Evolutionary conservation across 2,797 vertebrate species (phyloP).

Genomic region (Triplophysa bombifrons): DNA sequence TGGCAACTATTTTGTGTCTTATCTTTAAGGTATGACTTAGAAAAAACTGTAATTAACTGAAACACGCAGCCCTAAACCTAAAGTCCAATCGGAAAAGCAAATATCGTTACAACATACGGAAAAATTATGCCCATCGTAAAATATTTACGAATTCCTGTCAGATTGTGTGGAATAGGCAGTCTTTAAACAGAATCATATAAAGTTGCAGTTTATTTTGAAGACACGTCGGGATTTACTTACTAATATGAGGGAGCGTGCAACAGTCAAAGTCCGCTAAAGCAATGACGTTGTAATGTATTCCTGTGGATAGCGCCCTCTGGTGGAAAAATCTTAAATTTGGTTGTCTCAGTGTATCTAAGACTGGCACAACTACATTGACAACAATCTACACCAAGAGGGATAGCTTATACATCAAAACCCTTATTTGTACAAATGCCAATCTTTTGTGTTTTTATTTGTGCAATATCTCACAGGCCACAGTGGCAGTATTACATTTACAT

Average conservation of each 20-base stretch:
- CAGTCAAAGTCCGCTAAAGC: not conserved
- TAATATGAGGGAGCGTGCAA: not conserved
- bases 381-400: not conserved
- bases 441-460: not conserved
- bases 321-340: not conserved
- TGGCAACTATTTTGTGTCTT: too few relatives aligned
- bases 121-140: too few relatives aligned
- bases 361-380: not conserved
- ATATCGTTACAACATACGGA: too few relatives aligned
- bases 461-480: not conserved
- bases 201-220: not conserved
- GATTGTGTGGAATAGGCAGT: not conserved
- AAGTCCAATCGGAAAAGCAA: too few relatives aligned
- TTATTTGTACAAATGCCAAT: not conserved
- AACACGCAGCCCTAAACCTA: too few relatives aligned
- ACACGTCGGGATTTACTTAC: not conserved
- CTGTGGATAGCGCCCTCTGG: conserved; percentile 45
- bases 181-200: not conserved
- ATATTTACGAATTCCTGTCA: not conserved
- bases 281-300: conserved; percentile 42
- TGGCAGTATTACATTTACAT: not conserved
- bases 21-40: too few relatives aligned
- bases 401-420: not conserved
- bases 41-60: too few relatives aligned
- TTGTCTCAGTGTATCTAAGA: not conserved